Base-by-base conservation (phyloP, 2,888 invertebrate genomes). In the Fabriciana adippe region DNA sequence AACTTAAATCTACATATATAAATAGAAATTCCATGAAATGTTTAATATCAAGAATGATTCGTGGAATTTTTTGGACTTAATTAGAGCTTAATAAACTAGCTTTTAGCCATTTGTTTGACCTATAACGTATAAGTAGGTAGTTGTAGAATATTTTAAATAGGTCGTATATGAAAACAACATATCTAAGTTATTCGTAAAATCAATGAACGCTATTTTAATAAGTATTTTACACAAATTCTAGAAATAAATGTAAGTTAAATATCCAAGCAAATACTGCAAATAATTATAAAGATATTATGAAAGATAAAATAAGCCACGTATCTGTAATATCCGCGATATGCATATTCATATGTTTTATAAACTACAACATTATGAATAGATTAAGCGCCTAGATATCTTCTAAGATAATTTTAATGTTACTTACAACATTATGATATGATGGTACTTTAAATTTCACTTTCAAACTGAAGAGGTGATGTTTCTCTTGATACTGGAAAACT, bases 261-360 rank as follows among this genome's bases (percentile, higher is more conserved):
- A 8, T 18, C 35, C 31, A 35, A 53, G 11, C 16, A 41, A 61
- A 35, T 18, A 18, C 14, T 51, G 35, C 6, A 61, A 51, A 41
- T 18, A 41, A 61, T 53, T 51, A 61, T 61, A 41, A 41, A 51
- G 15, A 50, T 15, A 61, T 51, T 41, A 51, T 18, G 18, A 61
- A 53, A 41, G 50, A 35, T 35, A 50, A 14, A 51, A 51, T 16
- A 35, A 14, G 15, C 14, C 51, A 51, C 35, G 51, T 51, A 35
- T 53, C 8, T 61, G 51, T 53, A 61, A 61, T 51, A 53, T 61
- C 61, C 61, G 15, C 8, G 50, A n/a, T 51, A 16, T 51, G n/a
- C 50, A 51, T 51, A 51, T 18, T 4, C 53, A 53, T 41, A 41
- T 41, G 35, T 61, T 51, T 35, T 53, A 51, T 53, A 21, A 1